Evolutionary conservation across 2,888 invertebrate species (phyloP).

Genomic region (Dysmachus trigonus): DNA sequence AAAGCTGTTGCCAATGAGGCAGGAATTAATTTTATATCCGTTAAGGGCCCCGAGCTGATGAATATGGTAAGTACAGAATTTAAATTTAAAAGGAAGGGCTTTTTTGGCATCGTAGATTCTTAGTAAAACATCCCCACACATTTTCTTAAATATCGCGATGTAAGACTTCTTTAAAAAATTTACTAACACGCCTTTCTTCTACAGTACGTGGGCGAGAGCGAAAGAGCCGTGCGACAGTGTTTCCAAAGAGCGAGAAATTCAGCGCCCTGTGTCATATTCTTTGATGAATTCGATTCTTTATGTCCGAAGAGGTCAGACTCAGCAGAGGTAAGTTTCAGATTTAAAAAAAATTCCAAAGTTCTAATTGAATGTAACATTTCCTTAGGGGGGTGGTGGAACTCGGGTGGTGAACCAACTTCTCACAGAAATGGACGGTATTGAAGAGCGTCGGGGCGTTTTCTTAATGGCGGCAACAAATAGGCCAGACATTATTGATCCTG

Average conservation of each 20-base stretch:
- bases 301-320: conserved; percentile 88
- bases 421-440: conserved; percentile 98
- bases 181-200: conserved; percentile 51
- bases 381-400: conserved; percentile 75
- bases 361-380: neutral
- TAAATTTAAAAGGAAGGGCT: neutral
- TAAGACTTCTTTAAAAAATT: neutral
- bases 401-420: conserved; percentile 96
- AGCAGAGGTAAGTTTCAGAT: conserved; percentile 58
- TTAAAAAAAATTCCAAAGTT: conserved; percentile 8
- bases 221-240: conserved; percentile 93
- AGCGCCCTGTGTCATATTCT: conserved; percentile 97
- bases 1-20: conserved; percentile 99
- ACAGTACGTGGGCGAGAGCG: conserved; percentile 97
- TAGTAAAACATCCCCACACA: neutral
- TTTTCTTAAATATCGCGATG: neutral
- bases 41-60: conserved; percentile 96
- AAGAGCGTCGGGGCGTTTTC: conserved; percentile 90
- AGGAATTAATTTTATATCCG: conserved; percentile 97
- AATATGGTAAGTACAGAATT: conserved; percentile 79
- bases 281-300: conserved; percentile 96
- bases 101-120: neutral
- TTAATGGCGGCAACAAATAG: conserved; percentile 96
- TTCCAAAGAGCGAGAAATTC: conserved; percentile 95
- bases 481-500: conserved; percentile 96